Evolutionary conservation across 2,888 invertebrate genomes (phyloP), one percentile per base, ranked within the genome.

Genomic region (Diloba caeruleocephala): DNA sequence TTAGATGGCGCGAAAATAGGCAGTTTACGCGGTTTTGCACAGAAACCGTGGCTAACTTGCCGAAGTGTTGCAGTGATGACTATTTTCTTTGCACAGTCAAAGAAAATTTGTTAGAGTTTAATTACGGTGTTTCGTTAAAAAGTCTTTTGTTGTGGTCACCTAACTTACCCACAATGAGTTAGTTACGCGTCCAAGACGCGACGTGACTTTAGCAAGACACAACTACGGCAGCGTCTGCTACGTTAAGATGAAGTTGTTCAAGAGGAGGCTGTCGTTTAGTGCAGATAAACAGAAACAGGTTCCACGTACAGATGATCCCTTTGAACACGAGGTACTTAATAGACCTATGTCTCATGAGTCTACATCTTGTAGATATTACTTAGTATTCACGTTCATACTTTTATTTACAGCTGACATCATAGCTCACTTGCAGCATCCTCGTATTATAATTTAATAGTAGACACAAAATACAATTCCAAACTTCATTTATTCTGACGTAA

Each of bases 251-350:
- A 93, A 92, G 86, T 84, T 93, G 84, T 93, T 93, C 88, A 93
- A 89, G 88, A 89, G 92, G 84, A 92, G 89, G 82, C 84, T 92
- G 82, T 92, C 92, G 74, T 89, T 92, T 85, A 90, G 88, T 76
- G 81, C 87, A 81, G 93, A 92, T 87, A 93, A 93, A 89, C 90
- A 89, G 80, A 92, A 91, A 90, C 91, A 83, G 73, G 87, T 84
- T 85, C 79, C 88, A 57, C 84, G 78, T 66, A 78, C 84, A 67
- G 89, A 90, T 75, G 93, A 92, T 82, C 90, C 93, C 79, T 92
- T 92, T 86, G 89, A 89, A 72, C 83, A 92, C 71, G 93, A 93
- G 92, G 93, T 93, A 92, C 79, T 72, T 76, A 64, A 70, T 60
- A 71, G 57, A 58, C 44, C 60, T 58, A 73, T 66, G 71, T 63